phyloP scores from a whole-genome alignment of 2,888 invertebrate genomes.

The Epinotia ramella region DNA sequence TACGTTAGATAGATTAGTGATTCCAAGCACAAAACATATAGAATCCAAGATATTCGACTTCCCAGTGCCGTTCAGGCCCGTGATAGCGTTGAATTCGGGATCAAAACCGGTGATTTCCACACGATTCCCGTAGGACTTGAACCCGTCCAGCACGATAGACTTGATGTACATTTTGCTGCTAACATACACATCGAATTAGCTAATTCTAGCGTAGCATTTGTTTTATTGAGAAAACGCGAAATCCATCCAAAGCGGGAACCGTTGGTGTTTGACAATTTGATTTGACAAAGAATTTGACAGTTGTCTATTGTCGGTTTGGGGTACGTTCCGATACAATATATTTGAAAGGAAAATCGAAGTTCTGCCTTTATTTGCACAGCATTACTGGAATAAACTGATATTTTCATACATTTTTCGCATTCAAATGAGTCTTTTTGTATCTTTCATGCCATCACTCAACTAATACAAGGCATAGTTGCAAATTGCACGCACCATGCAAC shows the following conservation, averaged over 20 bases:
- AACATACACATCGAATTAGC: slow-evolving; percentile 42
- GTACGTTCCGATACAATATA: slow-evolving; percentile 4
- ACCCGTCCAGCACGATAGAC: slow-evolving; percentile 96
- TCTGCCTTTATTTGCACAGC: background rate
- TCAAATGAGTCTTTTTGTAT: too few relatives aligned
- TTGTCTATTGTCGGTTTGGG: background rate
- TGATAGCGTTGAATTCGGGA: slow-evolving; percentile 98
- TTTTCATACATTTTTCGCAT: too few relatives aligned
- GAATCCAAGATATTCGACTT: slow-evolving; percentile 99
- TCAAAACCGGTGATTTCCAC: slow-evolving; percentile 97
- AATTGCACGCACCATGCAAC: too few relatives aligned
- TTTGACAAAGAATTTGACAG: slow-evolving; percentile 23
- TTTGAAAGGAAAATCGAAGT: background rate
- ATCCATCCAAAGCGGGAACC: slow-evolving; percentile 53
- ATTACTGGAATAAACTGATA: too few relatives aligned
- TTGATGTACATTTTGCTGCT: slow-evolving; percentile 93
- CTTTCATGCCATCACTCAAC: too few relatives aligned
- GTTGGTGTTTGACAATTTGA: slow-evolving; percentile 52
- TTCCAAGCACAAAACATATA: slow-evolving; percentile 98
- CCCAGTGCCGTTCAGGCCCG: slow-evolving; percentile 98
- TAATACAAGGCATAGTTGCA: too few relatives aligned
- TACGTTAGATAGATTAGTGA: slow-evolving; percentile 96
- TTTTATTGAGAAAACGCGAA: slow-evolving; percentile 30
- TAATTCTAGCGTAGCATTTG: slow-evolving; percentile 16
- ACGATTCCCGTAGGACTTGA: slow-evolving; percentile 98